Evolutionary conservation across 2,113 vertebrate species (phyloP).

Genomic region (Salvelinus fontinalis): DNA sequence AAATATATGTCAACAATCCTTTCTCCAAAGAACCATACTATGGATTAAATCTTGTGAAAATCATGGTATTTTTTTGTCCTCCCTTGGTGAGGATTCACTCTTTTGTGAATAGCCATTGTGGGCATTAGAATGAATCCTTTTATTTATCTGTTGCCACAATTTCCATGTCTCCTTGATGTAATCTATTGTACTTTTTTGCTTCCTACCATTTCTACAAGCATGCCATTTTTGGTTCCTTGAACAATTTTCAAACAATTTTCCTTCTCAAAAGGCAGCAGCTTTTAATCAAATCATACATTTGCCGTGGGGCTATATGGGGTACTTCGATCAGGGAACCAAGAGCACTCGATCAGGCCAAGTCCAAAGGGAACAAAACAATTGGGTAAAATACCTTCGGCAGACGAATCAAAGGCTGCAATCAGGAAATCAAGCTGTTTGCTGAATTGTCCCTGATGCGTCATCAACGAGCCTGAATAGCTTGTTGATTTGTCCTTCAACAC

Average conservation of each 20-base stretch:
- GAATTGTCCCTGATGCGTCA: conserved; percentile 43
- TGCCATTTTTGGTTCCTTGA: not conserved
- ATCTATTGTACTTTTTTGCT: too few relatives aligned
- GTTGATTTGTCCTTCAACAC: conserved; percentile 47
- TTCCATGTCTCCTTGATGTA: too few relatives aligned
- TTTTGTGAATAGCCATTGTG: too few relatives aligned
- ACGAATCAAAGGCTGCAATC: conserved; percentile 33
- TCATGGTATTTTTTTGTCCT: too few relatives aligned
- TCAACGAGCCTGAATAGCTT: conserved; percentile 38
- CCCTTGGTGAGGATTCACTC: too few relatives aligned
- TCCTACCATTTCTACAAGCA: too few relatives aligned
- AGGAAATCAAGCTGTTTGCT: conserved; percentile 33
- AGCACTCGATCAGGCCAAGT: not conserved
- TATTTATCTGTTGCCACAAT: too few relatives aligned
- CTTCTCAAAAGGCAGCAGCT: not conserved
- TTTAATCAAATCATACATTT: not conserved
- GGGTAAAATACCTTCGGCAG: not conserved
- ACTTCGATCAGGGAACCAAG: not conserved
- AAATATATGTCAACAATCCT: too few relatives aligned
- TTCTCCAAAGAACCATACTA: too few relatives aligned
- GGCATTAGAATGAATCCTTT: too few relatives aligned
- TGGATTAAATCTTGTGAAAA: too few relatives aligned
- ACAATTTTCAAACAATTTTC: not conserved
- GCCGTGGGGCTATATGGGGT: not conserved
- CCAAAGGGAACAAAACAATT: not conserved